Conservation (phyloP, 2,113 vertebrate genomes). For the Cinclus mexicanus region DNA sequence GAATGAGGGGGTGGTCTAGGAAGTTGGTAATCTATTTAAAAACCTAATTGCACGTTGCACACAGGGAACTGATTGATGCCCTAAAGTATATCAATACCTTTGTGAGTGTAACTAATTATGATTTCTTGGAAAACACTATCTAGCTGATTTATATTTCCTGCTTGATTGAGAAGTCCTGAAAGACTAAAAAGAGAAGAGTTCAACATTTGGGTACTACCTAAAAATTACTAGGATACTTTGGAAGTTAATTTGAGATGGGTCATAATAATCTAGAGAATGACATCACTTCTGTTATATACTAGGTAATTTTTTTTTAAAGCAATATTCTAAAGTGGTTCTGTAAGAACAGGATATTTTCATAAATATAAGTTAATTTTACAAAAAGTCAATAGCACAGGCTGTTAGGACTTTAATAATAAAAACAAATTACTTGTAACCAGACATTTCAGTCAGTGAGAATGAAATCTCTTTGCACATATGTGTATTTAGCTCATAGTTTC, state of each 20-base stretch:
- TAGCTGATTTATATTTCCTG: neutral
- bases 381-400: neutral
- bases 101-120: neutral
- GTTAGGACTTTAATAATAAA: neutral
- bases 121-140: neutral
- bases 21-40: neutral
- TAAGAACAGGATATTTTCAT: neutral
- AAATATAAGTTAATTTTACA: neutral
- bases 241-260: neutral
- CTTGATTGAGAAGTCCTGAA: neutral
- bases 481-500: slow-evolving; percentile 31
- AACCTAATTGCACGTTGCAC: neutral
- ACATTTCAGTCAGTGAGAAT: neutral
- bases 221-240: neutral
- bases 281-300: neutral
- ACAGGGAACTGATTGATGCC: neutral
- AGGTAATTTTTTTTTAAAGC: neutral
- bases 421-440: neutral
- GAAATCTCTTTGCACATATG: neutral
- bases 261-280: neutral
- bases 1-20: neutral
- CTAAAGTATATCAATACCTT: neutral
- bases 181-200: neutral
- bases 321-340: neutral
- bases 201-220: neutral